A percentile compares a stretch with the other conserved stretches of the same genome.
Conservation (phyloP, 2,113 vertebrate genomes). For the Actenoides hombroni region DNA sequence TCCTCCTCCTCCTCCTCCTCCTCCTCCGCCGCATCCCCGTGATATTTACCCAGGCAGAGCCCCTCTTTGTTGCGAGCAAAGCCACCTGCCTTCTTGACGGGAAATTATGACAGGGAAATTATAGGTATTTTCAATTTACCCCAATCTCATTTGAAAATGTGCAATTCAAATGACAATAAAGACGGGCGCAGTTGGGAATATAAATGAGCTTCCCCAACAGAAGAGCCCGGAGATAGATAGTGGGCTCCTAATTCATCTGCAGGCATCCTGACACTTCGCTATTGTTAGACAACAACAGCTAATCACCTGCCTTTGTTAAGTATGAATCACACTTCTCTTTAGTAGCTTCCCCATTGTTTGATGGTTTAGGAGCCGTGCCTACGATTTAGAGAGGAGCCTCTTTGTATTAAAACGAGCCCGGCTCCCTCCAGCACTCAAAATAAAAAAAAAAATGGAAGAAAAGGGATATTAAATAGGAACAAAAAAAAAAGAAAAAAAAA, state of each 20-base stretch:
- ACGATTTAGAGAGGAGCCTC: slow-evolving; percentile 40
- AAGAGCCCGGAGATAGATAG: not conserved
- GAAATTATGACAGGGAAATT: slow-evolving; percentile 37
- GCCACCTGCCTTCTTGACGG: slow-evolving; percentile 33
- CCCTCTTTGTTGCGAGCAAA: not conserved
- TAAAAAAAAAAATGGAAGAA: not conserved
- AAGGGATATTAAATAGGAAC: not conserved
- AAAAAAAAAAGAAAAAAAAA: not conserved
- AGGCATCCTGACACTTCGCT: slow-evolving; percentile 48
- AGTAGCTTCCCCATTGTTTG: slow-evolving; percentile 56
- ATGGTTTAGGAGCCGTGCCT: slow-evolving; percentile 40
- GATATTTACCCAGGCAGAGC: not conserved
- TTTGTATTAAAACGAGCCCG: slow-evolving; percentile 22
- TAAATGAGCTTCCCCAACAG: not conserved
- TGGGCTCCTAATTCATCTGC: slow-evolving; percentile 52
- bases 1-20: not conserved
- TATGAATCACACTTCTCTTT: slow-evolving; percentile 61
- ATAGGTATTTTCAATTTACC: slow-evolving; percentile 55
- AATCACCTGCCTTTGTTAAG: slow-evolving; percentile 52
- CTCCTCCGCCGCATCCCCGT: not conserved
- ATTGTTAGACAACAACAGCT: slow-evolving; percentile 58
- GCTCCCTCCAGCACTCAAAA: not conserved
- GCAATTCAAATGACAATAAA: slow-evolving; percentile 56
- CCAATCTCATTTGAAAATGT: slow-evolving; percentile 52
- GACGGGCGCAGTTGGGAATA: slow-evolving; percentile 23